Conservation (phyloP, 2,797 vertebrate genomes). For the Arctocebus calabarensis region DNA sequence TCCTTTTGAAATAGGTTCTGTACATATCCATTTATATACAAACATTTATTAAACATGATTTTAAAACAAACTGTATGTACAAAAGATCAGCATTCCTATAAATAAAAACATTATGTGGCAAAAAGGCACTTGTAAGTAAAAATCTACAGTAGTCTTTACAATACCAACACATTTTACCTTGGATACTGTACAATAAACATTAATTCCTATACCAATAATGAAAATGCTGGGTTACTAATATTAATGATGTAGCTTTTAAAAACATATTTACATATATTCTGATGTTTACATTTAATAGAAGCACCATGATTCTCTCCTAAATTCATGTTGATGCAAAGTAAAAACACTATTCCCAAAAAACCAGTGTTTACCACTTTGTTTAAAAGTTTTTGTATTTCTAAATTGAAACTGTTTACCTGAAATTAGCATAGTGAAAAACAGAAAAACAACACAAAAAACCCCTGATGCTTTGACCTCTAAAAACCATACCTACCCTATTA, state of each 20-base stretch:
- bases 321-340: constrained; percentile 84
- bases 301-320: constrained; percentile 88
- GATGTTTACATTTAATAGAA: constrained; percentile 85
- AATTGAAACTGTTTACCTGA: constrained; percentile 80
- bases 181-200: constrained; percentile 89
- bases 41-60: constrained; percentile 89
- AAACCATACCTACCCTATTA: constrained; percentile 84
- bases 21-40: constrained; percentile 89
- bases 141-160: constrained; percentile 91
- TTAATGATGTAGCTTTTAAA: constrained; percentile 87
- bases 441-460: constrained; percentile 34
- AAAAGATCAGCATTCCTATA: constrained; percentile 91
- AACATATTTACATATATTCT: constrained; percentile 87
- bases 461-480: constrained; percentile 76
- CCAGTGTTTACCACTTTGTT: constrained; percentile 78
- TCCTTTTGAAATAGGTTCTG: constrained; percentile 86
- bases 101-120: constrained; percentile 91
- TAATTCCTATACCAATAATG: constrained; percentile 87
- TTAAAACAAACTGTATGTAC: constrained; percentile 90
- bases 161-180: constrained; percentile 87
- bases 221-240: constrained; percentile 87
- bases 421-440: constrained; percentile 75
- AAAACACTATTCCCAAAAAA: constrained; percentile 84
- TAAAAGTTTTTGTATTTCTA: constrained; percentile 74
- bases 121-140: constrained; percentile 93